phyloP scores from a whole-genome alignment of 2,888 invertebrate genomes.

The Yponomeuta malinellus region DNA sequence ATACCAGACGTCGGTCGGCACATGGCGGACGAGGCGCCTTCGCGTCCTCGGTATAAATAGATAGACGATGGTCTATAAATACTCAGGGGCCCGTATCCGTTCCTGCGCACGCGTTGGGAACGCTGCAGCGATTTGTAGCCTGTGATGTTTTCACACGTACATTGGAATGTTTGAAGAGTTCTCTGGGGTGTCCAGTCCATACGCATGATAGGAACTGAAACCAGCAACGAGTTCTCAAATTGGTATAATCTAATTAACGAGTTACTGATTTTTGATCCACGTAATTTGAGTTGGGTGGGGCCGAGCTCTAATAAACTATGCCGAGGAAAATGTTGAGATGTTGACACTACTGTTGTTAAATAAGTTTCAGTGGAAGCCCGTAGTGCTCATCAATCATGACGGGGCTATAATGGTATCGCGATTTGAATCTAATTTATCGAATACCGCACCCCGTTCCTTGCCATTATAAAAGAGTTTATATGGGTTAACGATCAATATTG shows the following conservation, averaged over 20 bases:
- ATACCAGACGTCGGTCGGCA: slow-evolving; percentile 58
- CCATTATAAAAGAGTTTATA: slow-evolving; percentile 26
- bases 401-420: slow-evolving; percentile 37
- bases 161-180: slow-evolving; percentile 3
- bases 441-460: slow-evolving; percentile 30
- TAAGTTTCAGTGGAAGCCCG: neutral
- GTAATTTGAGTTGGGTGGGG: neutral
- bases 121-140: slow-evolving; percentile 15
- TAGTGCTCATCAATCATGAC: slow-evolving; percentile 50
- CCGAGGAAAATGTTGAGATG: neutral
- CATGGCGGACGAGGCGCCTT: slow-evolving; percentile 62
- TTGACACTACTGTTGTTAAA: neutral
- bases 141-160: slow-evolving; percentile 20
- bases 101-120: slow-evolving; percentile 45
- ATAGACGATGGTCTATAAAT: slow-evolving; percentile 58
- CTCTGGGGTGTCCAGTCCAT: neutral
- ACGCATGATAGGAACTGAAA: neutral
- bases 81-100: slow-evolving; percentile 56
- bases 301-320: neutral
- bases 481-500: slow-evolving; percentile 23
- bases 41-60: slow-evolving; percentile 62
- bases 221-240: neutral
- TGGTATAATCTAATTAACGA: neutral
- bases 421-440: slow-evolving; percentile 34
- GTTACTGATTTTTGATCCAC: neutral